These are phyloP conservation scores for Heliconius sara DNA, from an alignment of 2,888 invertebrate genomes.

Conservation along the genomic window DNA sequence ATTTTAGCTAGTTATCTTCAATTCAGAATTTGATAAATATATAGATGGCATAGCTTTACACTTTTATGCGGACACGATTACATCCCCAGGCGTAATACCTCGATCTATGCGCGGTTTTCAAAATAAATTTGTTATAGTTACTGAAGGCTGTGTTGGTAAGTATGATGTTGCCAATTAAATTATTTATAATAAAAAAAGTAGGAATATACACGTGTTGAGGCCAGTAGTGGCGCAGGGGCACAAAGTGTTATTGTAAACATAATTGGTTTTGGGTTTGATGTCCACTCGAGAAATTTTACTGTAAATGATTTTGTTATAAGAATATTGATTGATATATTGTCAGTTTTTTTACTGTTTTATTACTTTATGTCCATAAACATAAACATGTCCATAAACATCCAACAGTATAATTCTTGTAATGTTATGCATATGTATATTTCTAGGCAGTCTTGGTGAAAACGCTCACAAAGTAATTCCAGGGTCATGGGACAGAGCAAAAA, in stretches of 20 bases:
- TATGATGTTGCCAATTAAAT: conserved; percentile 37
- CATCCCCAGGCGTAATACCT: conserved; percentile 81
- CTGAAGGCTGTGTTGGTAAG: conserved; percentile 88
- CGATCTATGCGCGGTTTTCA: conserved; percentile 82
- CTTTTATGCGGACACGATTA: conserved; percentile 71
- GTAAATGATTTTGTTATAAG: too few relatives aligned
- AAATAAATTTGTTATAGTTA: conserved; percentile 87
- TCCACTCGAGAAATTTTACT: too few relatives aligned
- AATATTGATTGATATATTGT: too few relatives aligned
- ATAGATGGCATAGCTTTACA: conserved; percentile 86
- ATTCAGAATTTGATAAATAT: conserved; percentile 62
- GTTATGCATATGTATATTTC: conserved; percentile 75
- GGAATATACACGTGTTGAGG: too few relatives aligned
- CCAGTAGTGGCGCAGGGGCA: too few relatives aligned
- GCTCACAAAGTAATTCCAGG: conserved; percentile 82
- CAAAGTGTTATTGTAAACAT: too few relatives aligned
- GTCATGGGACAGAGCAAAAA: conserved; percentile 87
- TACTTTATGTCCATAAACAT: too few relatives aligned
- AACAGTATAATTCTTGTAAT: too few relatives aligned
- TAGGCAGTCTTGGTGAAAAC: conserved; percentile 3
- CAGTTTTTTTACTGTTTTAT: too few relatives aligned
- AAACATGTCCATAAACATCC: too few relatives aligned
- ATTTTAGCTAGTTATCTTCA: not conserved
- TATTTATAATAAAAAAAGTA: too few relatives aligned
- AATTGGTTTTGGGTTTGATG: too few relatives aligned